Conservation (phyloP, 2,797 vertebrate species). For the Sciurus vulgaris region DNA sequence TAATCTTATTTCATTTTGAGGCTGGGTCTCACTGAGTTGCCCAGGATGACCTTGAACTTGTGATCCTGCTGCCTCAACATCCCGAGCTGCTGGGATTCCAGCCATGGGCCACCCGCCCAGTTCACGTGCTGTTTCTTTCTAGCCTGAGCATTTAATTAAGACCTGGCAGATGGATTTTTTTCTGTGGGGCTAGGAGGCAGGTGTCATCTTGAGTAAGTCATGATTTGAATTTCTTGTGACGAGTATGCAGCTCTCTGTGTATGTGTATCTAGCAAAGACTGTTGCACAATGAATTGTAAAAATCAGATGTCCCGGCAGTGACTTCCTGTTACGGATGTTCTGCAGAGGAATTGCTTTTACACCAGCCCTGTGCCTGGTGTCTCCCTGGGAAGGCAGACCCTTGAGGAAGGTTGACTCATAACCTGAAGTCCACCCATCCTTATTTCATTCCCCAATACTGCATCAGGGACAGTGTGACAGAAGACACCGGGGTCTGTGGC, state of each 20-base stretch:
- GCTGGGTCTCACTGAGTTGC: too few relatives aligned
- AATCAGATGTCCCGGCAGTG: not conserved
- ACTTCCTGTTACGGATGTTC: not conserved
- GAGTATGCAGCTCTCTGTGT: slow-evolving; percentile 29
- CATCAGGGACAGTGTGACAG: not conserved
- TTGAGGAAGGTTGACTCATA: not conserved
- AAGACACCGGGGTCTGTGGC: rapidly evolving
- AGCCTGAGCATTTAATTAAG: slow-evolving; percentile 68
- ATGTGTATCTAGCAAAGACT: slow-evolving; percentile 58
- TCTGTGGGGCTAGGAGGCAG: slow-evolving; percentile 73
- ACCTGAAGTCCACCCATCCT: not conserved
- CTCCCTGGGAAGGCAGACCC: not conserved
- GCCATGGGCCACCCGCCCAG: too few relatives aligned
- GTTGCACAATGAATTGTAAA: not conserved
- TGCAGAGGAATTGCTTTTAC: not conserved
- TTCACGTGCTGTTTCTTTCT: slow-evolving; percentile 12
- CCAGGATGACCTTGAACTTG: too few relatives aligned
- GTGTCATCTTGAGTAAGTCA: slow-evolving; percentile 66
- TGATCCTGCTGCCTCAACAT: too few relatives aligned
- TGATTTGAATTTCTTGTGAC: slow-evolving; percentile 76
- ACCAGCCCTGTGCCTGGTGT: not conserved
- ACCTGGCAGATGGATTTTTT: slow-evolving; percentile 76
- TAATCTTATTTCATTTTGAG: too few relatives aligned
- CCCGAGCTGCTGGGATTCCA: too few relatives aligned
- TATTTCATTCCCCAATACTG: not conserved